phyloP scores from a whole-genome alignment of 1,140 invertebrate species.

The Dendroctonus ponderosae region DNA sequence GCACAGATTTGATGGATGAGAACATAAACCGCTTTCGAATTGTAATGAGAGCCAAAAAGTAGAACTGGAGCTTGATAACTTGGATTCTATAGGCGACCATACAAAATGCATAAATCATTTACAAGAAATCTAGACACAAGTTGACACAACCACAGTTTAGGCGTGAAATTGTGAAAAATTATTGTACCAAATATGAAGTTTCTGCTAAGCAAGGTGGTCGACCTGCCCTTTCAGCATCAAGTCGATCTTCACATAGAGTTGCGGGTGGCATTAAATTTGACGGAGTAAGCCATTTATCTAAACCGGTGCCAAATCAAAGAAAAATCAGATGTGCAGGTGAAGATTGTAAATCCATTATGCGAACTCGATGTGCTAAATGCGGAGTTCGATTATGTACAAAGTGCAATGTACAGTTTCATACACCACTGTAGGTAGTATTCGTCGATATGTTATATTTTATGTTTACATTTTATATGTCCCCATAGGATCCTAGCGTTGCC shows the following conservation, averaged over 20 bases:
- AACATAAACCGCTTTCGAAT: slow-evolving; percentile 47
- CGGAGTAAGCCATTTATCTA: slow-evolving; percentile 20
- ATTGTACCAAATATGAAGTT: slow-evolving; percentile 33
- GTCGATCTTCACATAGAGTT: slow-evolving; percentile 18
- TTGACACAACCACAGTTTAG: slow-evolving; percentile 38
- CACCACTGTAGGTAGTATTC: background rate
- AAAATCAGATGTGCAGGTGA: slow-evolving; percentile 31
- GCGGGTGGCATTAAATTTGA: slow-evolving; percentile 30
- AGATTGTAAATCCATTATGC: slow-evolving; percentile 20
- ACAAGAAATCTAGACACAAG: slow-evolving; percentile 35
- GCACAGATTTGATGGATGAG: slow-evolving; percentile 49
- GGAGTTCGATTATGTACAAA: slow-evolving; percentile 31
- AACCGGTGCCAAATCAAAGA: slow-evolving; percentile 32
- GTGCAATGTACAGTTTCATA: slow-evolving; percentile 32
- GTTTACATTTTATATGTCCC: background rate
- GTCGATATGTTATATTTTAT: background rate
- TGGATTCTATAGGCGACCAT: slow-evolving; percentile 43
- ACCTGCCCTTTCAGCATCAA: slow-evolving; percentile 9
- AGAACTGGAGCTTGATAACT: slow-evolving; percentile 50
- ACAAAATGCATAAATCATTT: slow-evolving; percentile 47
- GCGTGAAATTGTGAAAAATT: slow-evolving; percentile 34
- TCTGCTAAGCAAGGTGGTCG: slow-evolving; percentile 21
- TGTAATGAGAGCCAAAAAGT: slow-evolving; percentile 46
- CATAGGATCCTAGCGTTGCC: slow-evolving; percentile 7
- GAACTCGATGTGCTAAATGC: slow-evolving; percentile 32